Percentiles rank a stretch among this genome's conserved stretches.
Conservation (phyloP, 1,140 invertebrate species). For the Caerostris extrusa region DNA sequence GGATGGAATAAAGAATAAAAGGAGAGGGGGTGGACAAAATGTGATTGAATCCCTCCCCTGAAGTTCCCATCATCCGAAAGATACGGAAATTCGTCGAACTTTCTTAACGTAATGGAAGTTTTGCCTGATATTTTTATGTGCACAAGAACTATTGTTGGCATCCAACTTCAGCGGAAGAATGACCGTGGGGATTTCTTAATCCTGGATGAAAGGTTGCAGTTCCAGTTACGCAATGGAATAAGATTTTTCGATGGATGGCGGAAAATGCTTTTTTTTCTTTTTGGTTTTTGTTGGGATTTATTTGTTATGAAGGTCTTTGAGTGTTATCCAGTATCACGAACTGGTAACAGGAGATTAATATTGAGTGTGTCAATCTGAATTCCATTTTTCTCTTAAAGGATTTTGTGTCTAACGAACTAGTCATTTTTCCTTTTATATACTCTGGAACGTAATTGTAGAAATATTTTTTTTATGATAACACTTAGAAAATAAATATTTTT, state of each 20-base stretch:
- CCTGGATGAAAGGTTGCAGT: too few relatives aligned
- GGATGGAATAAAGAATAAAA: background rate
- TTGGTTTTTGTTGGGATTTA: constrained; percentile 23
- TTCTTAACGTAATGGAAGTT: constrained; percentile 73
- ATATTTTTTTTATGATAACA: too few relatives aligned
- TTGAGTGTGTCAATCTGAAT: background rate
- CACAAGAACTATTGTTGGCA: background rate
- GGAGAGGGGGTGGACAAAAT: too few relatives aligned
- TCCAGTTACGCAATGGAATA: too few relatives aligned
- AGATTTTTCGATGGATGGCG: too few relatives aligned
- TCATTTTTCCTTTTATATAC: background rate
- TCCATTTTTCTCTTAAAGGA: background rate
- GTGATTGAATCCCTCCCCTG: background rate
- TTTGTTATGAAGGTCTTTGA: constrained; percentile 51
- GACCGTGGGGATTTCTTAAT: too few relatives aligned
- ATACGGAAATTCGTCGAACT: constrained; percentile 68
- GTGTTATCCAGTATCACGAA: background rate
- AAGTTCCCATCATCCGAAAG: constrained; percentile 34
- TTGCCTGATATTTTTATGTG: constrained; percentile 48
- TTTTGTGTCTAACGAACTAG: background rate
- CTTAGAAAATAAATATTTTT: too few relatives aligned
- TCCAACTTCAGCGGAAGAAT: too few relatives aligned
- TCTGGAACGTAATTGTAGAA: background rate
- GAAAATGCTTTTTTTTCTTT: background rate
- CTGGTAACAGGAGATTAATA: background rate